These are phyloP conservation scores for Camponotus pennsylvanicus DNA, from an alignment of 1,140 invertebrate species.

Conservation along the genomic window DNA sequence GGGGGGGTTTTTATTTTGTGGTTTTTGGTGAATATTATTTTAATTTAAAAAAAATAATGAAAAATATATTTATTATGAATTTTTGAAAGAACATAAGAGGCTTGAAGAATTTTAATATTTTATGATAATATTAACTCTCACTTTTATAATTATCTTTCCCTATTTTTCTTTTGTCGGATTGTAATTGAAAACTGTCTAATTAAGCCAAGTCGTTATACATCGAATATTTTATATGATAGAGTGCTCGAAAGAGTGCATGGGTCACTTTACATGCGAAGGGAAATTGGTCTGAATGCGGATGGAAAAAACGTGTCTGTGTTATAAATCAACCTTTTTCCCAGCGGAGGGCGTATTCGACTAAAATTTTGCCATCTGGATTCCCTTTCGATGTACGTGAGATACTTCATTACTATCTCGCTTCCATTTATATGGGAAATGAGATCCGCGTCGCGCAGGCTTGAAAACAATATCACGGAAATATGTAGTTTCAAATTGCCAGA, in stretches of 20 bases:
- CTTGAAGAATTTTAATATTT: not conserved
- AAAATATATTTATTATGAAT: conserved; percentile 5
- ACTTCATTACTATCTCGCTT: conserved; percentile 43
- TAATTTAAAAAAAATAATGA: conserved; percentile 12
- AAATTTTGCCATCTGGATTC: conserved; percentile 48
- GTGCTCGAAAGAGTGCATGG: not conserved
- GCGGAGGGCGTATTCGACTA: not conserved
- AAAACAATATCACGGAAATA: conserved; percentile 21
- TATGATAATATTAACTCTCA: not conserved
- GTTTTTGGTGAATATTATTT: no score
- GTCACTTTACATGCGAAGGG: not conserved
- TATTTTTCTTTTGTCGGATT: not conserved
- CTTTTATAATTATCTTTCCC: not conserved
- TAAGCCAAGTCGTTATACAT: not conserved
- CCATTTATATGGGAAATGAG: conserved; percentile 24
- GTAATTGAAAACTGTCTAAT: conserved; percentile 8
- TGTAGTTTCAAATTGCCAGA: not conserved
- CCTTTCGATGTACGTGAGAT: conserved; percentile 23
- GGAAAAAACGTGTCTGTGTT: conserved; percentile 37
- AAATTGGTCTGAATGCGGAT: conserved; percentile 37
- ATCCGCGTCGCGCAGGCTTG: not conserved
- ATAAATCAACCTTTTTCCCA: conserved; percentile 45
- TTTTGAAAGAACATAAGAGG: not conserved
- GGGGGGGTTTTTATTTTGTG: no score
- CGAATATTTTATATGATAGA: conserved; percentile 30